Percentiles rank a stretch among this genome's conserved stretches.
Conservation (phyloP, 2,113 vertebrate genomes). For the Chloroceryle aenea region DNA sequence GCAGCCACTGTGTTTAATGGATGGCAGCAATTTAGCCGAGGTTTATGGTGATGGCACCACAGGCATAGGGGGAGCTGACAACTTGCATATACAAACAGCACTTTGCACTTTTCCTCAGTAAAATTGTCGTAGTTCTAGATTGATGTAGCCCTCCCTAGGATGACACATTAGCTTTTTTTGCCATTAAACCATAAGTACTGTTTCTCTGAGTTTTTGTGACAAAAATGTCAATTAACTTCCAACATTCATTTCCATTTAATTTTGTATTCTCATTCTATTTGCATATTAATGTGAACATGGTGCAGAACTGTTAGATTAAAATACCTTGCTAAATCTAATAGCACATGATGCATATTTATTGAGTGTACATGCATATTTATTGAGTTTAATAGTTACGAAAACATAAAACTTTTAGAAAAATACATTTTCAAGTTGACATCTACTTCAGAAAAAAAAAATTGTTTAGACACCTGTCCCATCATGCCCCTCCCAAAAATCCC, state of each 20-base stretch:
- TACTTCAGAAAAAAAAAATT: neutral
- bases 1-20: conserved; percentile 86
- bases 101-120: conserved; percentile 59
- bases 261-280: conserved; percentile 73
- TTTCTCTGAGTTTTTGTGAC: conserved; percentile 73
- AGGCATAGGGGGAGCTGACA: conserved; percentile 82
- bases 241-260: conserved; percentile 79
- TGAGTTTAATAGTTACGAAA: conserved; percentile 48
- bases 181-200: conserved; percentile 74
- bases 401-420: conserved; percentile 30
- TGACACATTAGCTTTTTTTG: conserved; percentile 77
- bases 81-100: conserved; percentile 61
- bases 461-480: neutral
- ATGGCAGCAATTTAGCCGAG: conserved; percentile 94
- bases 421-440: neutral
- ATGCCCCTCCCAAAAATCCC: neutral
- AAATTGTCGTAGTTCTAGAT: conserved; percentile 64
- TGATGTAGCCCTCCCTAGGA: conserved; percentile 70
- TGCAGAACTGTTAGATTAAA: conserved; percentile 73
- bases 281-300: conserved; percentile 77
- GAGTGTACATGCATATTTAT: conserved; percentile 66
- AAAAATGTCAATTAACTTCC: conserved; percentile 81
- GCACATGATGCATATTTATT: conserved; percentile 68
- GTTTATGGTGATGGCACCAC: conserved; percentile 91
- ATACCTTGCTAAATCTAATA: conserved; percentile 63